Evolutionary conservation across 2,797 vertebrate genomes (phyloP), one percentile per base, ranked within the genome.

Genomic region (Mormyrus hasselquistii): DNA sequence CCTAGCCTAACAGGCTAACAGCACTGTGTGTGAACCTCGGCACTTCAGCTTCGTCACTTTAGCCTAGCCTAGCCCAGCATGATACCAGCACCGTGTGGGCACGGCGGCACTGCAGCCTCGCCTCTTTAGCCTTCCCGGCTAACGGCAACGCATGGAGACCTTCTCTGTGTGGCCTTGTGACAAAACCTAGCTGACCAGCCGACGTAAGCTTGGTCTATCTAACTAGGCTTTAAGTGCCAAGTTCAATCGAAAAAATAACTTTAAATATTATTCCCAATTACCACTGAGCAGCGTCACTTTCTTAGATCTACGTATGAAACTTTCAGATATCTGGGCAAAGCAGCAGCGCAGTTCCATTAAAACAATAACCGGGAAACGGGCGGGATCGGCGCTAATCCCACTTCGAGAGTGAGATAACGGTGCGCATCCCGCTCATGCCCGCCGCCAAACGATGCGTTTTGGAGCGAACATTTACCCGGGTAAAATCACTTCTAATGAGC

Each of bases 1-100:
- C 83, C 41, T 84, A 84, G 82, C 82, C n/a, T 85, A 52, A 50
- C 83, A 25, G 53, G 83, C 44, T 85, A 85, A 50, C 49, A 22
- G 22, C 22, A 29, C 49, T 12, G 22, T 52, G 12, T 2, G 83
- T 14, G n/a, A 85, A 85, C 22, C 47, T 29, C 10, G 9, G 19
- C 76, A 0, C 73, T 79, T 2, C 14, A 79, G 73, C 73, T 41
- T 41, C 34, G 14, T 76, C 29, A 41, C 34, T 76, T 76, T 76
- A 76, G 34, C 69, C 62, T 69, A 69, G 55, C 55, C 55, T 52
- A 52, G 55, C 55, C 59, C 10, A 65, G 62, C 62, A 65, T 41
- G 69, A 29, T 41, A 76, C 4, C 69, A 41, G 69, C 34, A 38
- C 34, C 14, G 10, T 76, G 14, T 16, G 69, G 14, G 14, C 25